Base-by-base conservation (phyloP, 2,888 invertebrate genomes). In the Tenthredo notha region DNA sequence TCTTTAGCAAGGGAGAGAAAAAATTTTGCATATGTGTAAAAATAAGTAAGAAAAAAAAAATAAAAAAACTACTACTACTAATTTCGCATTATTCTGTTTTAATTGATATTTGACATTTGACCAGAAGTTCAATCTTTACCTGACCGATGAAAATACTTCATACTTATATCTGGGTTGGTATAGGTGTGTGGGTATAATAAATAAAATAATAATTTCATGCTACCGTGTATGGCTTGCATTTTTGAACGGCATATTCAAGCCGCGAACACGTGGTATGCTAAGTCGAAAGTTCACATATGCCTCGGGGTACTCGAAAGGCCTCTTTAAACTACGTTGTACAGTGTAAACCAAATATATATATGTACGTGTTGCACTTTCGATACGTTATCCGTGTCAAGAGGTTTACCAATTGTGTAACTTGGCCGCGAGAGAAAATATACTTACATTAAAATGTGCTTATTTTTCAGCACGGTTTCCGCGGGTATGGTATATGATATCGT, bases 271-370 rank as follows among this genome's bases (percentile, higher is more conserved):
- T 83, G 67, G 70, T 67, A 65, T 61, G 80, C 47, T 67, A 67
- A 83, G 29, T 85, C 78, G 85, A 85, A 85, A 85, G 85, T 85
- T 82, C 82, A 80, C 70, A 54, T 80, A 65, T 43, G 85, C 85
- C 85, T 25, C 33, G 37, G 85, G 85, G 78, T 82, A 80, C 37
- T 15, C 15, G 54, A 74, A 72, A 84, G 84, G 72, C 85, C 78
- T 47, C 72, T 70, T 85, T 85, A 85, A 47, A 72, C 85, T 85
- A 61, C 50, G 29, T n/a, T 25, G 37, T 29, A 83, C 29, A 15
- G 25, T 18, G 65, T 61, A 40, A 12, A 61, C 37, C 21, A 40
- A 61, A 58, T 37, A 37, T 37, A 37, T 37, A 37, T 37, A 37
- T 80, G 80, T 61, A 80, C 61, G 58, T 47, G 50, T 77, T 77